Base-by-base conservation (phyloP, 2,888 invertebrate genomes). In the Melieria omissa region DNA sequence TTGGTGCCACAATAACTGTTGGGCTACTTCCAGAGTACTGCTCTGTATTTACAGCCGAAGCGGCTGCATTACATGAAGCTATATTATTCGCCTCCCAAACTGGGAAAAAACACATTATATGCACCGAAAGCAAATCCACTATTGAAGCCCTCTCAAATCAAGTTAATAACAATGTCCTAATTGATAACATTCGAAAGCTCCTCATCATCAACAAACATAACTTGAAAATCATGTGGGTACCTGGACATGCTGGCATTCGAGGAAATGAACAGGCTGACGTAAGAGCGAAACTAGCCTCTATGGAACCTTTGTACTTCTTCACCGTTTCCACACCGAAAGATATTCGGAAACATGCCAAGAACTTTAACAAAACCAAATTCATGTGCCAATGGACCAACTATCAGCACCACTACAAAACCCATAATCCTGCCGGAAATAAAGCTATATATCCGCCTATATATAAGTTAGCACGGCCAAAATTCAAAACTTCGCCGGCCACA, bases 41-140 rank as follows among this genome's bases (percentile, higher is more conserved):
- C 49, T 75, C 73, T 10, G 62, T 70, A 47, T 70, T 72, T 45
- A 70, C 70, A 4, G 57, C 70, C 4, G 72, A 75, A 72, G 66
- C 75, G 5, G 65, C 61, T 46, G 65, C 73, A 9, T 58, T 73
- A 9, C 45, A 65, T 5, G 66, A 61, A 65, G 74, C 74, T 2
- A 44, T 60, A 12, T 46, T 52, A 8, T 42, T 41, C 47, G 57
- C 60, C 12, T 61, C 46, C 6, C 47, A 45, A 16, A 46, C 8
- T n/a, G 45, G 55, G 14, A 64, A 70, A 4, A 75, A 73, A 75
- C 55, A 29, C 47, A 45, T 67, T 9, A 72, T 74, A 71, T 74
- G 73, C 54, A 63, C 70, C 44, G 74, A 73, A 62, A 74, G 69
- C 14, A 69, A 61, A 14, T 74, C 74, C 16, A 52, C 66, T 1